A percentile compares a stretch with the other conserved stretches of the same genome.
phyloP scores from a whole-genome alignment of 2,888 invertebrate species.

The Diachrysia chrysitis region DNA sequence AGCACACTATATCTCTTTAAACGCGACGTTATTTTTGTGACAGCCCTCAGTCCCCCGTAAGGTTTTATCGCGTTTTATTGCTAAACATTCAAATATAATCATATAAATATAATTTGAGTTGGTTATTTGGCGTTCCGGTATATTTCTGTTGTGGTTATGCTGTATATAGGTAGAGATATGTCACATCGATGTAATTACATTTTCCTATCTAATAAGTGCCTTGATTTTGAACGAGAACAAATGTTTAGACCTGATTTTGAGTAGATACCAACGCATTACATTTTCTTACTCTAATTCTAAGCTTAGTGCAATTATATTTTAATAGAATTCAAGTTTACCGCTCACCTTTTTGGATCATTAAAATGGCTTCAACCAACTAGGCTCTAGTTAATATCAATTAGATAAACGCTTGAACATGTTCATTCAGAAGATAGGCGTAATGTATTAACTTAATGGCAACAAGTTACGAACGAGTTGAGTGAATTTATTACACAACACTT shows the following conservation, averaged over 20 bases:
- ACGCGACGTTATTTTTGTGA: conserved; percentile 86
- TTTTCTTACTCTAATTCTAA: too few relatives aligned
- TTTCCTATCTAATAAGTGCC: too few relatives aligned
- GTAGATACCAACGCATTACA: too few relatives aligned
- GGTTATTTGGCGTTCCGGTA: conserved; percentile 21
- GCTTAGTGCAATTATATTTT: neutral
- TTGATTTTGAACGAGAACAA: too few relatives aligned
- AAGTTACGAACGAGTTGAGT: conserved; percentile 3
- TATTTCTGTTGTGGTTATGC: conserved; percentile 10
- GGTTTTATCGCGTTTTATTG: conserved; percentile 65
- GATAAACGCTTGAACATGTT: conserved; percentile 7
- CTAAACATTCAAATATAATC: conserved; percentile 52
- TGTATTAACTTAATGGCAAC: conserved; percentile 7
- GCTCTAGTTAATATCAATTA: neutral
- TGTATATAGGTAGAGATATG: too few relatives aligned
- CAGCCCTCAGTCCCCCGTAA: conserved; percentile 68
- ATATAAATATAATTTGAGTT: conserved; percentile 37
- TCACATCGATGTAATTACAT: neutral
- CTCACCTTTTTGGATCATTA: conserved; percentile 3
- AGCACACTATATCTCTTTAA: conserved; percentile 85
- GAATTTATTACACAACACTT: neutral
- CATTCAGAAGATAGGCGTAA: conserved; percentile 6
- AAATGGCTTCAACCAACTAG: neutral
- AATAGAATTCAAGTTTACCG: neutral
- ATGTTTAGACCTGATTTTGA: too few relatives aligned